Evolutionary conservation across 2,113 vertebrate species (phyloP).

Genomic region (Mesocricetus auratus): DNA sequence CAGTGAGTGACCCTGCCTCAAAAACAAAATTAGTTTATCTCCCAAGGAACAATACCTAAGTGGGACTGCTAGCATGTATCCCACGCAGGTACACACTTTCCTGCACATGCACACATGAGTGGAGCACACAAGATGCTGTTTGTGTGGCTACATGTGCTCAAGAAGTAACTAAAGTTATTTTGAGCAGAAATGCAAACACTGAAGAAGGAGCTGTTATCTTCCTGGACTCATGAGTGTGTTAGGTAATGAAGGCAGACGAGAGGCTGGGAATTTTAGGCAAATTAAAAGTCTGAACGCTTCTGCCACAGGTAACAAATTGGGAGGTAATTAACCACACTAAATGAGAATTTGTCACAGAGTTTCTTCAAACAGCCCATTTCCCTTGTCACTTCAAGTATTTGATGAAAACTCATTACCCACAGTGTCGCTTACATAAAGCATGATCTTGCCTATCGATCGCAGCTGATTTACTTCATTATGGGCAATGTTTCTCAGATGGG

Average conservation of each 20-base stretch:
- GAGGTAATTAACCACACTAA: constrained; percentile 60
- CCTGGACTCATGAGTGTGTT: not conserved
- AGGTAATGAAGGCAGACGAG: not conserved
- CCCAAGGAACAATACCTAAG: not conserved
- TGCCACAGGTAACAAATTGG: constrained; percentile 39
- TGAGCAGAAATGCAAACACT: not conserved
- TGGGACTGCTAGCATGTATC: not conserved
- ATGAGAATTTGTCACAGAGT: constrained; percentile 53
- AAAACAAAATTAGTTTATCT: not conserved
- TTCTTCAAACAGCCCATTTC: constrained; percentile 46
- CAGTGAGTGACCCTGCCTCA: not conserved
- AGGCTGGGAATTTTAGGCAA: constrained; percentile 3
- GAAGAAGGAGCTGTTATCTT: not conserved
- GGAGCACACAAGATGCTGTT: not conserved
- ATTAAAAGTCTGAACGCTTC: constrained; percentile 54
- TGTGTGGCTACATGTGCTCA: not conserved
- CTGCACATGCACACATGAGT: not conserved
- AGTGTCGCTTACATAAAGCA: constrained; percentile 42
- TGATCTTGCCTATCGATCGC: constrained; percentile 42
- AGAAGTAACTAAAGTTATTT: constrained; percentile 8
- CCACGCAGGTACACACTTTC: not conserved
- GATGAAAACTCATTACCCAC: constrained; percentile 71
- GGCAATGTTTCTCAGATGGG: not conserved
- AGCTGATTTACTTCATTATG: constrained; percentile 32
- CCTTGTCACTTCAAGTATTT: constrained; percentile 46